These are phyloP conservation scores for Iselma pallidipennis DNA, from an alignment of 2,888 invertebrate genomes.

Conservation along the genomic window DNA sequence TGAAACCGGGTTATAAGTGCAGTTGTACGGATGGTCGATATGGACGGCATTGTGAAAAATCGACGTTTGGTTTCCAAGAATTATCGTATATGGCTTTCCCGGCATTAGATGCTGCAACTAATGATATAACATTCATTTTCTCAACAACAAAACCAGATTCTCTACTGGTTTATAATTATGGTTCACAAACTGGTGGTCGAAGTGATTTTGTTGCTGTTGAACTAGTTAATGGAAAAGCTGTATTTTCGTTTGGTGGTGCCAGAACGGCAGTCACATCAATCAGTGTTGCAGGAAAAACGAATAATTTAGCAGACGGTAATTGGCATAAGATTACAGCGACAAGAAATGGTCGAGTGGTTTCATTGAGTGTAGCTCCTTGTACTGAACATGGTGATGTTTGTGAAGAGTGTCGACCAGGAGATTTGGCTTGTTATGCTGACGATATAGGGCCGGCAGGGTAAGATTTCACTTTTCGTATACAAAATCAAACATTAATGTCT, in stretches of 20 bases:
- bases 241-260: conserved; percentile 89
- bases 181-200: conserved; percentile 82
- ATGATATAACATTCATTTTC: conserved; percentile 89
- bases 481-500: background rate
- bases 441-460: conserved; percentile 89
- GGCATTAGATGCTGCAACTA: conserved; percentile 82
- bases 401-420: conserved; percentile 83
- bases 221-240: conserved; percentile 78
- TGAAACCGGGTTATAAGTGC: conserved; percentile 86
- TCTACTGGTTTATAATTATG: conserved; percentile 89
- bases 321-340: conserved; percentile 94
- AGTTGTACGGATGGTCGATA: conserved; percentile 87
- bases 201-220: conserved; percentile 94
- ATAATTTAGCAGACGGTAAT: conserved; percentile 78
- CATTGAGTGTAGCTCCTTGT: conserved; percentile 79
- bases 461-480: conserved; percentile 47
- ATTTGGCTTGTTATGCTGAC: conserved; percentile 80
- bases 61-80: conserved; percentile 87
- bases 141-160: conserved; percentile 87
- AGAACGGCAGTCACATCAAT: conserved; percentile 86
- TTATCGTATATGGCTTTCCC: conserved; percentile 90
- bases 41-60: conserved; percentile 88
- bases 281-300: conserved; percentile 65
- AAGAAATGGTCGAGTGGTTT: conserved; percentile 85
- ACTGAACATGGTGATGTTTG: conserved; percentile 86